A percentile compares a stretch with the other conserved stretches of the same genome.
phyloP scores from a whole-genome alignment of 1,140 invertebrate genomes.

The Planococcus citri region DNA sequence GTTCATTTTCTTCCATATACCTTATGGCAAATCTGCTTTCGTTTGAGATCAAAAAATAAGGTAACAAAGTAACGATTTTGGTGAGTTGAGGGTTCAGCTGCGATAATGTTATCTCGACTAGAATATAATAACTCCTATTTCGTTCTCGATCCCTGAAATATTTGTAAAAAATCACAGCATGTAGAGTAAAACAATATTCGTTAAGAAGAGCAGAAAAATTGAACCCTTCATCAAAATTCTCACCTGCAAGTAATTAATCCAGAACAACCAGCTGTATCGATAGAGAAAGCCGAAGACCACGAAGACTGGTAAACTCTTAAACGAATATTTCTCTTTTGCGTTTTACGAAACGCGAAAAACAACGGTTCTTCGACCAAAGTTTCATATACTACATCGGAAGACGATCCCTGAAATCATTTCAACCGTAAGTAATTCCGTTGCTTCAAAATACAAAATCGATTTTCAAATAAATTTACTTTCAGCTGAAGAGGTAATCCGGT shows the following conservation, averaged over 20 bases:
- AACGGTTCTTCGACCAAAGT: constrained; percentile 49
- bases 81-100: constrained; percentile 57
- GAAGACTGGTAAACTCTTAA: constrained; percentile 54
- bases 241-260: constrained; percentile 53
- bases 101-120: constrained; percentile 45
- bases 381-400: constrained; percentile 51
- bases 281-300: constrained; percentile 57
- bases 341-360: constrained; percentile 55
- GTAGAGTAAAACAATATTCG: background rate
- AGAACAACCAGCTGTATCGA: constrained; percentile 55
- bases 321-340: constrained; percentile 45
- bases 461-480: constrained; percentile 42
- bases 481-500: constrained; percentile 63
- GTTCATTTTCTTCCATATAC: constrained; percentile 75
- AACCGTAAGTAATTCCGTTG: background rate
- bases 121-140: constrained; percentile 47
- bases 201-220: background rate
- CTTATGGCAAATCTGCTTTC: constrained; percentile 52
- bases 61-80: constrained; percentile 70
- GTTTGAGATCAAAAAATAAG: constrained; percentile 72
- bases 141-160: constrained; percentile 44
- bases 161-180: background rate
- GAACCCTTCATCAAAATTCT: background rate
- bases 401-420: constrained; percentile 42
- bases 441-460: constrained; percentile 9